phyloP scores from a whole-genome alignment of 2,797 vertebrate genomes.

The Danio choprae region DNA sequence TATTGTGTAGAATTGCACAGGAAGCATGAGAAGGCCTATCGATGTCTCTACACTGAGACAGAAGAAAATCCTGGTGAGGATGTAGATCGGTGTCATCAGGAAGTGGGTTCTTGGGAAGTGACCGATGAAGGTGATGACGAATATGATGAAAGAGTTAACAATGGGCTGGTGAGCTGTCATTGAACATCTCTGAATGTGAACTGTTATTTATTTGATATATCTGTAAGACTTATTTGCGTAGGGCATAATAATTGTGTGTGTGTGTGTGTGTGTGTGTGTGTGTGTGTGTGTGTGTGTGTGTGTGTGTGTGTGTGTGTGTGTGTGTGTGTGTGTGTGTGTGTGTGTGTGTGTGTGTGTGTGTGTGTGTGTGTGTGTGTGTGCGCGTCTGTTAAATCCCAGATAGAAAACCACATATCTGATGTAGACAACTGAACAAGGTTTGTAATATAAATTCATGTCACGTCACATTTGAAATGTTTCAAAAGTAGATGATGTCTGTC shows the following conservation, averaged over 20 bases:
- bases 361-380: constrained; percentile 16
- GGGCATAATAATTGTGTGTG: background rate
- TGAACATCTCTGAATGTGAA: constrained; percentile 8
- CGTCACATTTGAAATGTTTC: background rate
- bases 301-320: constrained; percentile 16
- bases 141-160: constrained; percentile 91
- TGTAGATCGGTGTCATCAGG: constrained; percentile 82
- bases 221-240: background rate
- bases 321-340: no score
- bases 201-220: constrained; percentile 2
- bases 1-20: constrained; percentile 77
- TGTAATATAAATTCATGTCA: constrained; percentile 54
- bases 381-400: constrained; percentile 69
- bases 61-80: constrained; percentile 87
- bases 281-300: no score
- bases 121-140: constrained; percentile 91
- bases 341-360: no score
- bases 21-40: constrained; percentile 88
- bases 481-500: background rate
- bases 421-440: constrained; percentile 81
- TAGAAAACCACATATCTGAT: constrained; percentile 78
- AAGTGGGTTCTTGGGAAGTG: constrained; percentile 91
- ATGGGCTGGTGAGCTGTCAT: constrained; percentile 84
- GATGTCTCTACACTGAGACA: constrained; percentile 87
- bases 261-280: no score